These are phyloP conservation scores for Ochropleura plecta DNA, from an alignment of 2,888 invertebrate species.

Conservation along the genomic window DNA sequence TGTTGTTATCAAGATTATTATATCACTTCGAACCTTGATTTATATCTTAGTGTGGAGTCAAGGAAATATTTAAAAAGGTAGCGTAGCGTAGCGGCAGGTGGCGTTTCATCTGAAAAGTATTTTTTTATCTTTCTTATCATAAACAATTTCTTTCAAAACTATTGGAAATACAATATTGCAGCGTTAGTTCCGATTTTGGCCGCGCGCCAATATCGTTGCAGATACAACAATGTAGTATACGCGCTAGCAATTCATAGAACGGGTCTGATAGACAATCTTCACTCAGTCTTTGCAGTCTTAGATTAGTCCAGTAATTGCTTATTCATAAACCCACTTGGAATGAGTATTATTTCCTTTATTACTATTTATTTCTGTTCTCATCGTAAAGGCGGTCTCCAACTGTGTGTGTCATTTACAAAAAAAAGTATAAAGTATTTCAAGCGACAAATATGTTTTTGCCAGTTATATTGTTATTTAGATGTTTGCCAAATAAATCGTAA, in stretches of 20 bases:
- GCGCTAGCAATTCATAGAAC: background rate
- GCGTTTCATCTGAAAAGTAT: too few species aligned
- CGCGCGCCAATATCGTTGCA: background rate
- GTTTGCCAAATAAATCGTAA: conserved; percentile 2
- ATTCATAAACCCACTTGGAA: conserved; percentile 13
- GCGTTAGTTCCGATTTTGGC: background rate
- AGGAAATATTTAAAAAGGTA: too few species aligned
- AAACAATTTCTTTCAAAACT: background rate
- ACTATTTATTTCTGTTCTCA: conserved; percentile 16
- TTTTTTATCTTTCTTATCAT: background rate
- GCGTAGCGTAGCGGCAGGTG: too few species aligned
- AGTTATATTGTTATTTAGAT: conserved; percentile 18
- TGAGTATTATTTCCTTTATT: background rate
- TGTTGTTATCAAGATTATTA: too few species aligned
- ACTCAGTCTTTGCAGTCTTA: background rate
- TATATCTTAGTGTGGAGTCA: too few species aligned
- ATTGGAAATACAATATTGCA: background rate
- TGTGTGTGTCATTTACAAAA: conserved; percentile 34
- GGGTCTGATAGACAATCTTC: background rate
- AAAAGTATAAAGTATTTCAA: conserved; percentile 43
- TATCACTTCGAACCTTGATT: too few species aligned
- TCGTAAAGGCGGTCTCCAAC: conserved; percentile 34
- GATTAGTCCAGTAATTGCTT: background rate
- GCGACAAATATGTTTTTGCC: conserved; percentile 12
- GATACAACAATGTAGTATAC: background rate